These are phyloP conservation scores for Ailuropoda melanoleuca DNA, from an alignment of 2,113 vertebrate species.

Conservation along the genomic window DNA sequence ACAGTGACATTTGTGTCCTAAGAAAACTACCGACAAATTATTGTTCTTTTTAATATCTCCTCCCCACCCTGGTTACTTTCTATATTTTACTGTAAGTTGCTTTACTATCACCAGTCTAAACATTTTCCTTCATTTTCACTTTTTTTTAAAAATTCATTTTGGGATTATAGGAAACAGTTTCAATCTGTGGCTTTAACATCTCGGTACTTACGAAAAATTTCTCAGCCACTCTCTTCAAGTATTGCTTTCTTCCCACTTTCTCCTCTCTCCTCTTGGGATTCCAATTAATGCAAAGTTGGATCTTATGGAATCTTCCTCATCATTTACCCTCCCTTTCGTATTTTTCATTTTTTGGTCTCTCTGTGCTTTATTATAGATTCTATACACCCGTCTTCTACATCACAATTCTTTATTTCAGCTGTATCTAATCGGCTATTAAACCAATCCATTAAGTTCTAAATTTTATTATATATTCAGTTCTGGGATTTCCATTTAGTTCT, in stretches of 20 bases:
- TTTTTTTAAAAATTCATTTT: neutral
- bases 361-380: neutral
- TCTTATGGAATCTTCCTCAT: neutral
- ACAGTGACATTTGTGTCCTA: neutral
- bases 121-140: neutral
- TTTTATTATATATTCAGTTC: constrained; percentile 23
- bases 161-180: neutral
- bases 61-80: neutral
- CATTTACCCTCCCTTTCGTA: neutral
- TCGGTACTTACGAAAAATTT: neutral
- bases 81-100: neutral
- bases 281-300: neutral
- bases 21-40: neutral
- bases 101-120: neutral
- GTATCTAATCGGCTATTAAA: neutral
- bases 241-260: neutral
- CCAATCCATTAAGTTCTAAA: neutral
- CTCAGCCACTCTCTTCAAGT: neutral
- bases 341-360: neutral
- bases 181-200: neutral
- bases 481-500: neutral
- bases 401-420: neutral
- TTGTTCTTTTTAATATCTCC: neutral
- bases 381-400: neutral
- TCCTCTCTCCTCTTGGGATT: neutral